Conservation (phyloP, 2,113 vertebrate species). For the Sinosuthora webbiana region DNA sequence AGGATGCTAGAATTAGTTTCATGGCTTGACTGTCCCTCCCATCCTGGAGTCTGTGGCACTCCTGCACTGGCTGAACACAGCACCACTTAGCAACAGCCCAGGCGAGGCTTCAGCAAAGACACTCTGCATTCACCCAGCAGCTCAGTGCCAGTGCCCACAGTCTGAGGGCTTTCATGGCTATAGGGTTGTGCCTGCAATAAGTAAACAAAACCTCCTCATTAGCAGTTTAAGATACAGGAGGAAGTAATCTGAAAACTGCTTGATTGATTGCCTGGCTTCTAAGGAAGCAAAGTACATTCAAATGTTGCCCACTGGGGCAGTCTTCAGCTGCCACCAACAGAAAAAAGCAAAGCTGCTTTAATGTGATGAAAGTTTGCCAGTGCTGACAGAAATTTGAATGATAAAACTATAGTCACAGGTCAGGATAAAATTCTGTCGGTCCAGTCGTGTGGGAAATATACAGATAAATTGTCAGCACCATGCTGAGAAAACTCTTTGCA, state of each 20-base stretch:
- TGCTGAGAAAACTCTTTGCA: not conserved
- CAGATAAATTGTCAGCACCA: not conserved
- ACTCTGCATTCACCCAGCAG: not conserved
- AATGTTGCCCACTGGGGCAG: not conserved
- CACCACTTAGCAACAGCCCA: not conserved
- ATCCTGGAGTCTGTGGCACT: not conserved
- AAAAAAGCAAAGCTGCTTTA: not conserved
- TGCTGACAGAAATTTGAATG: not conserved
- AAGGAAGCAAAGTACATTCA: not conserved
- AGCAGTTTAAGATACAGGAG: not conserved
- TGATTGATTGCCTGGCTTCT: not conserved
- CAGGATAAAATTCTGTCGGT: not conserved
- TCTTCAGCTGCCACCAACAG: not conserved
- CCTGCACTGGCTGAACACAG: not conserved
- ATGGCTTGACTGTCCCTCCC: not conserved
- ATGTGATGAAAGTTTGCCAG: not conserved
- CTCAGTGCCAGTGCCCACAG: fast-evolving
- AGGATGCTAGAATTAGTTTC: not conserved
- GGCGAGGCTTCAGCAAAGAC: fast-evolving
- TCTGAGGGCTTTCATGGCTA: not conserved
- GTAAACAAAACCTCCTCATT: not conserved
- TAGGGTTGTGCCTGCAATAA: not conserved
- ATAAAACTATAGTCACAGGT: not conserved
- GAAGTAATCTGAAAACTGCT: not conserved
- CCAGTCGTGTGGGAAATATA: not conserved